Evolutionary conservation across 2,113 vertebrate genomes (phyloP).

Genomic region (Tamias sibiricus): DNA sequence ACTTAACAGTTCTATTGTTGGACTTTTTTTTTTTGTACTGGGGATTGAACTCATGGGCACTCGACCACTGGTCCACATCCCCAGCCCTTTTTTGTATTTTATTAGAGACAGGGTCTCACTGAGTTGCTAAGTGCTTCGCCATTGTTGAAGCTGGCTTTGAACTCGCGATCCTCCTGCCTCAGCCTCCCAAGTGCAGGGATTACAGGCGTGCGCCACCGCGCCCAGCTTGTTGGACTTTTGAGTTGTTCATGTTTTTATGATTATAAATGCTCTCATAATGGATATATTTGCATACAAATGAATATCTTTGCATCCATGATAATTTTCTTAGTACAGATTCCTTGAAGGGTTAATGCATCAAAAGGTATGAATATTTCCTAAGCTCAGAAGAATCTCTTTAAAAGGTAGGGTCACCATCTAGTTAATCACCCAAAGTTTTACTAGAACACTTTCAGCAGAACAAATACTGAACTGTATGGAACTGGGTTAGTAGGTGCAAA

Average conservation of each 20-base stretch:
- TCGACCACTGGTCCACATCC: no score
- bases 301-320: neutral
- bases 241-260: neutral
- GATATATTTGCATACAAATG: neutral
- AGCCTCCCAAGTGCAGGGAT: no score
- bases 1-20: neutral
- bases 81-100: no score
- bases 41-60: no score
- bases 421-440: neutral
- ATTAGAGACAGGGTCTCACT: no score
- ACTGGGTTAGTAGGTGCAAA: neutral
- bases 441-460: neutral
- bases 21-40: no score
- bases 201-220: no score
- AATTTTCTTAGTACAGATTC: conserved; percentile 38
- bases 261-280: neutral
- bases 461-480: neutral
- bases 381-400: neutral
- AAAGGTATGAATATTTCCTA: neutral
- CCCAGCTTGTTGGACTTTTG: neutral
- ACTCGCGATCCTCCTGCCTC: no score
- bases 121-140: no score
- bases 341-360: conserved; percentile 1
- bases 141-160: no score
- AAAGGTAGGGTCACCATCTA: neutral